Conservation (phyloP, 2,113 vertebrate species). For the Lepus timidus region DNA sequence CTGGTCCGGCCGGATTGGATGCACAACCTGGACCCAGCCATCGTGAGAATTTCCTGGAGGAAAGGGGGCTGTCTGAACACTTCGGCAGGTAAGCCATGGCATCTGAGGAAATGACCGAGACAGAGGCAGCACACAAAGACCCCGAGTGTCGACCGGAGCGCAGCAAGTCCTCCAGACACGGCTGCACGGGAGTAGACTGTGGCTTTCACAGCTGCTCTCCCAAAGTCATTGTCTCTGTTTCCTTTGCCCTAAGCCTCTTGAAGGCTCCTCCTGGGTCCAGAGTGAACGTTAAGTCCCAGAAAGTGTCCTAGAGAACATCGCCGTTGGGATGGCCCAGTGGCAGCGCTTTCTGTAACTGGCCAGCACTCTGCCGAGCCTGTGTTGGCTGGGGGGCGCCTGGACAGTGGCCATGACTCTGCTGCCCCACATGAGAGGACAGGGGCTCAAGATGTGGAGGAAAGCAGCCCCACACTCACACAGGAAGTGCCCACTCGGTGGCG, state of each 20-base stretch:
- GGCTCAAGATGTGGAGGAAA: not conserved
- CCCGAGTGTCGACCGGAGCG: not conserved
- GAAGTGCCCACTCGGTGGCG: not conserved
- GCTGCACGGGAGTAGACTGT: accelerated
- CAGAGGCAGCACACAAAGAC: accelerated
- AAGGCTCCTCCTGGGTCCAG: not conserved
- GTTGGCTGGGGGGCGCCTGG: accelerated
- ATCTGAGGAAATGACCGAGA: not conserved
- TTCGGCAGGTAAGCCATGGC: not conserved
- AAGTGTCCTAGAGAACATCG: not conserved
- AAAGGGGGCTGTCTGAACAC: not conserved
- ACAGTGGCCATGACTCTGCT: no score
- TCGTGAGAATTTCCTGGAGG: not conserved
- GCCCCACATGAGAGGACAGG: not conserved
- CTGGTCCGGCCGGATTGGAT: not conserved
- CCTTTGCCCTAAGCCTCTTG: not conserved
- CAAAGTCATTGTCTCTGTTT: not conserved
- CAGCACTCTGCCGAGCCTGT: not conserved
- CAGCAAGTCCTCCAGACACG: not conserved
- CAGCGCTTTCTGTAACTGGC: not conserved
- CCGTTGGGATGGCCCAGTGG: not conserved
- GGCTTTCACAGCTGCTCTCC: not conserved
- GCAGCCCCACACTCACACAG: not conserved
- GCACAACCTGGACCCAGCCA: not conserved
- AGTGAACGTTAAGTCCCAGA: not conserved